phyloP scores from a whole-genome alignment of 2,888 invertebrate species.

The Hyposoter dolosus region DNA sequence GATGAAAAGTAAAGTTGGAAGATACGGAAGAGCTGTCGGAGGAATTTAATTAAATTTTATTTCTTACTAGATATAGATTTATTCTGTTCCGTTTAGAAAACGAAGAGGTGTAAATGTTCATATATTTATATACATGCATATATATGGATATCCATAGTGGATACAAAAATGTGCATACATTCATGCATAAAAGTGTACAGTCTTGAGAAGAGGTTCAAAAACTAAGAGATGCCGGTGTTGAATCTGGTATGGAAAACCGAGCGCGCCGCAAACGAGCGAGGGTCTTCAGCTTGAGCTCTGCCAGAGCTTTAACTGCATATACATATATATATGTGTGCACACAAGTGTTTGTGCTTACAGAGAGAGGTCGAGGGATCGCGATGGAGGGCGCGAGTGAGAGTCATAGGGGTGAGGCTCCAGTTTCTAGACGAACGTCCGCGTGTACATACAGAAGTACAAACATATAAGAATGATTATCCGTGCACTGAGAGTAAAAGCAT shows the following conservation, averaged over 20 bases:
- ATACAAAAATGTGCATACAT: neutral
- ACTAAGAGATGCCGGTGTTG: conserved; percentile 53
- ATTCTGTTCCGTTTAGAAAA: too few species aligned
- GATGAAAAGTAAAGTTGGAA: conserved; percentile 14
- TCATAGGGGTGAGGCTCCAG: conserved; percentile 17
- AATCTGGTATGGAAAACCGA: conserved; percentile 59
- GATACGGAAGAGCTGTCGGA: neutral
- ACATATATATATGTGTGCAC: neutral
- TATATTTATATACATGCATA: neutral
- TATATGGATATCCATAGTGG: neutral
- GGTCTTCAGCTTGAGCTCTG: conserved; percentile 21
- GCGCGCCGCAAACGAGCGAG: conserved; percentile 46
- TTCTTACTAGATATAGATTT: too few species aligned
- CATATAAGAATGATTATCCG: neutral
- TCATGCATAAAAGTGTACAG: neutral
- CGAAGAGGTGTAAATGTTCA: too few species aligned
- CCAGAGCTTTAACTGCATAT: neutral
- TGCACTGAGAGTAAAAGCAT: neutral
- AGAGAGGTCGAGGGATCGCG: conserved; percentile 50
- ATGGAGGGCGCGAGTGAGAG: conserved; percentile 46
- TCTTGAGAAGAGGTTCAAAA: conserved; percentile 11
- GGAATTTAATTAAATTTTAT: conserved; percentile 25
- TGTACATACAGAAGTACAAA: neutral
- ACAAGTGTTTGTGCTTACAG: conserved; percentile 41
- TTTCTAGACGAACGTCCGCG: neutral